Percentiles rank a stretch among this genome's conserved stretches.
phyloP scores from a whole-genome alignment of 2,888 invertebrate species.

The Fragum fragum region DNA sequence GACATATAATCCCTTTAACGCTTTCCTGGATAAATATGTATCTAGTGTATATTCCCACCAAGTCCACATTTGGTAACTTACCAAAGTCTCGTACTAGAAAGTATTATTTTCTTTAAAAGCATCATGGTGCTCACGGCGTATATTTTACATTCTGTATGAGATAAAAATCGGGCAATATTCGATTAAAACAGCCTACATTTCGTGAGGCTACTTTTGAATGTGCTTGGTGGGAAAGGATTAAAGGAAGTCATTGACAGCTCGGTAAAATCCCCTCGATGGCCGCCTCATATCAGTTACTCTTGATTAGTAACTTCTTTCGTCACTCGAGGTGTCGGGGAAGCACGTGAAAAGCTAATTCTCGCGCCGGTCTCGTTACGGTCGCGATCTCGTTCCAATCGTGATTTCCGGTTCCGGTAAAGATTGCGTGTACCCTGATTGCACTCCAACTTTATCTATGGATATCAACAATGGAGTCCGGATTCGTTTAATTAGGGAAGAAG shows the following conservation, averaged over 20 bases:
- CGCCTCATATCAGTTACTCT: conserved; percentile 60
- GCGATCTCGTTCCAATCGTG: conserved; percentile 33
- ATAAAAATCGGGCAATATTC: no score
- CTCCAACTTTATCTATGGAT: conserved; percentile 8
- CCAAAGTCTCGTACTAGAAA: no score
- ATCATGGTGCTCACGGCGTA: no score
- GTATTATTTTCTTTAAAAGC: no score
- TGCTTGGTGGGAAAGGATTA: neutral
- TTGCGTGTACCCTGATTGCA: conserved; percentile 39
- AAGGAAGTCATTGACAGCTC: conserved; percentile 64
- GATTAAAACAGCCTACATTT: no score
- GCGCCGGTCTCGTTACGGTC: conserved; percentile 41
- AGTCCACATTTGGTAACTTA: no score
- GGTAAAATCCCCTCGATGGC: conserved; percentile 52
- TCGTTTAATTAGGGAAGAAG: conserved; percentile 31
- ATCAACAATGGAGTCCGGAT: conserved; percentile 36
- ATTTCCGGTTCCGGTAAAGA: conserved; percentile 51
- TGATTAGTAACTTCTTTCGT: conserved; percentile 50
- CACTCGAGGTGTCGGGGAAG: conserved; percentile 33
- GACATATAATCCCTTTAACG: conserved; percentile 61
- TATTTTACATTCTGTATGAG: no score
- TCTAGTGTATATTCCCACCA: no score
- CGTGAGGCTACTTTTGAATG: no score
- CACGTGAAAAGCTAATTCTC: conserved; percentile 48
- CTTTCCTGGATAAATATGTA: neutral